Evolutionary conservation across 1,140 invertebrate genomes (phyloP), one percentile per base, ranked within the genome.

Genomic region (Triops cancriformis): DNA sequence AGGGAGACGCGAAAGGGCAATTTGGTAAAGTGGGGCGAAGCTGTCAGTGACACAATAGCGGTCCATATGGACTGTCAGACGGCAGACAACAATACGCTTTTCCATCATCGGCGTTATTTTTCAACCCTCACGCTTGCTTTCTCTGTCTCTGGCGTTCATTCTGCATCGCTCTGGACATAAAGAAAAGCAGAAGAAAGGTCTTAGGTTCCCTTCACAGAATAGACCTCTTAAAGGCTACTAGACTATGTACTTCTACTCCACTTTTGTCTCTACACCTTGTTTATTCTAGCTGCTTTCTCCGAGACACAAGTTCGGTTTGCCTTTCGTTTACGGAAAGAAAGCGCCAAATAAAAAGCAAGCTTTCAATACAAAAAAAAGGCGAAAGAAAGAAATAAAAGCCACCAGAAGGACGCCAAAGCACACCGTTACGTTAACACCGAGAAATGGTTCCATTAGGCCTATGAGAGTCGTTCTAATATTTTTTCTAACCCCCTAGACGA

Each of bases 31-130:
- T 64, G 51, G 51, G 51, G 51, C 51, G 51, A 64, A 64, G 51
- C 51, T 64, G 51, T 64, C 51, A 64, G 51, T 64, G 51, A 64
- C 51, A 64, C 51, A 64, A 64, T 64, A 64, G 51, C 51, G 51
- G 51, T 64, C 51, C 51, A 64, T 64, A 64, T 64, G 51, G 51
- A 64, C 9, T 23, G 51, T 64, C 51, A 64, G 51, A 64, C 51
- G 51, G 51, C 51, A 64, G 51, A 64, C 51, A 64, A 64, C 51
- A 64, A 64, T 64, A 64, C 51, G 51, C 51, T 64, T 64, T 64
- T 64, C 51, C 51, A 64, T 64, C 51, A 64, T 64, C 51, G 51
- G 10, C 51, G 51, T 23, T 64, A 64, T 64, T 64, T 64, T 64
- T 64, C 51, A 64, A 23, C 51, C 51, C 51, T 64, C 51, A n/a